Conservation (phyloP, 2,888 invertebrate species). For the Dione juno region DNA sequence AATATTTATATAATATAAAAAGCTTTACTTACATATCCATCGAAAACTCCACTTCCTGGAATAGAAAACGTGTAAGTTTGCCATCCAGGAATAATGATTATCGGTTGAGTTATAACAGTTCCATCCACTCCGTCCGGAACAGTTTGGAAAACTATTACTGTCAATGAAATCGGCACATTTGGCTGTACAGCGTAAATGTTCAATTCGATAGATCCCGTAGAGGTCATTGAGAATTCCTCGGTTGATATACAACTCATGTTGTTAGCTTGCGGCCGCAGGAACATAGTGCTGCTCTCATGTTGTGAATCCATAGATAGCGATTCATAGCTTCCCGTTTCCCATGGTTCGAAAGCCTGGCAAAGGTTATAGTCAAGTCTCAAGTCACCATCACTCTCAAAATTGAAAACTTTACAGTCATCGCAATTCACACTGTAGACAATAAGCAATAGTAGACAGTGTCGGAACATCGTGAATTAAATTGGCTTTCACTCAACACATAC, state of each 20-base stretch:
- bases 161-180: not conserved
- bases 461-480: slow-evolving; percentile 21
- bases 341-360: not conserved
- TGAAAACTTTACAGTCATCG: slow-evolving; percentile 7
- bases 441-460: slow-evolving; percentile 32
- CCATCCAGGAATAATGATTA: not conserved
- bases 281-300: not conserved
- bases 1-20: not conserved
- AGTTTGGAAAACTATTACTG: slow-evolving; percentile 6
- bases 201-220: not conserved
- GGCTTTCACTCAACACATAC: slow-evolving; percentile 9
- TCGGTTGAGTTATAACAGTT: not conserved
- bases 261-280: not conserved
- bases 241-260: slow-evolving; percentile 14
- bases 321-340: not conserved
- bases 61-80: not conserved
- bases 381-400: slow-evolving; percentile 13
- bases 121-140: not conserved
- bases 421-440: not conserved
- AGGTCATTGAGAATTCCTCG: not conserved
- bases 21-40: slow-evolving; percentile 12
- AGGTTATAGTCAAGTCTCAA: not conserved
- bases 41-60: not conserved
- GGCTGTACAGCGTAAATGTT: not conserved
- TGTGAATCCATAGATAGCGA: not conserved